These are phyloP conservation scores for Casuarius casuarius DNA, from an alignment of 2,113 vertebrate genomes.

Conservation along the genomic window DNA sequence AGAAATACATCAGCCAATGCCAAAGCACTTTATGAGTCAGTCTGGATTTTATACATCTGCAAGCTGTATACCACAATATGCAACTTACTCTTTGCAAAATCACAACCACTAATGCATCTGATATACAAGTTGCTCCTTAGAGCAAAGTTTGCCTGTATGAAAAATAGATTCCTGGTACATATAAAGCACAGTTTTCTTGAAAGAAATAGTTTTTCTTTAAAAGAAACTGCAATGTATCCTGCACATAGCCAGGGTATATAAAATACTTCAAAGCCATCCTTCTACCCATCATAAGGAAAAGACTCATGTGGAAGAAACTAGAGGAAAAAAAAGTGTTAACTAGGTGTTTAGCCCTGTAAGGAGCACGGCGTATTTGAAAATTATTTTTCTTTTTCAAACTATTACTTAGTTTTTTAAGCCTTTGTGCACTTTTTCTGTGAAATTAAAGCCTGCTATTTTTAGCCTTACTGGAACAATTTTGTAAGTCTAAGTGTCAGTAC, in stretches of 20 bases:
- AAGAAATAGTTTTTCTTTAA: background rate
- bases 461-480: background rate
- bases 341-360: background rate
- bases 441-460: background rate
- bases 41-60: slow-evolving; percentile 36
- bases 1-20: slow-evolving; percentile 5
- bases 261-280: background rate
- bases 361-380: background rate
- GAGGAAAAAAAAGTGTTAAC: background rate
- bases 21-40: background rate
- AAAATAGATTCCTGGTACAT: background rate
- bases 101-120: background rate
- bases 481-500: background rate
- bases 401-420: background rate
- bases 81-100: background rate
- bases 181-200: background rate
- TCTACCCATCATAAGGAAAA: background rate
- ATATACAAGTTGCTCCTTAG: background rate
- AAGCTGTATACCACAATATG: background rate
- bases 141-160: background rate
- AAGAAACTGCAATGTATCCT: background rate
- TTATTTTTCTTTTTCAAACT: background rate
- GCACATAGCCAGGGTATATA: background rate
- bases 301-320: background rate
- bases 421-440: background rate